These are phyloP conservation scores for Peromyscus leucopus DNA, from an alignment of 2,113 vertebrate species.

Conservation along the genomic window DNA sequence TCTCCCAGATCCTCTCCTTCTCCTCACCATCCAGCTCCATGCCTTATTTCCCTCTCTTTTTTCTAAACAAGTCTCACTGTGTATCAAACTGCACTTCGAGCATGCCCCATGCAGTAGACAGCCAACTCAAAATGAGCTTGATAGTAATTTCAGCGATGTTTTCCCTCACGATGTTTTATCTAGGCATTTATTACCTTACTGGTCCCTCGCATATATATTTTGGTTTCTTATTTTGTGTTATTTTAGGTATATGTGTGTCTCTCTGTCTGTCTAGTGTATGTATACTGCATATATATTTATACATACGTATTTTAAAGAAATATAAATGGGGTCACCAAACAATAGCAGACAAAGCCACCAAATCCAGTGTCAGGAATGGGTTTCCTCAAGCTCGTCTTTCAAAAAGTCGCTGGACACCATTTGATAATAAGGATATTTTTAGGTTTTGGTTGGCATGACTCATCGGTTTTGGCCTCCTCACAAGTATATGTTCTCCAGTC, in stretches of 20 bases:
- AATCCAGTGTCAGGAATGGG: background rate
- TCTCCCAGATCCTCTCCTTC: background rate
- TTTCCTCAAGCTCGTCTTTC: background rate
- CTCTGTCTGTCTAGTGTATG: background rate
- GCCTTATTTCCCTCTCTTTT: too few species aligned
- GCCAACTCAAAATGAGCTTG: background rate
- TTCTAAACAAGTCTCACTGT: background rate
- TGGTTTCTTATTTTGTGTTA: background rate
- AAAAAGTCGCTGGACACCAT: background rate
- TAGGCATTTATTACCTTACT: background rate
- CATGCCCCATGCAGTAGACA: background rate
- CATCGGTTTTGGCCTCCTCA: accelerated
- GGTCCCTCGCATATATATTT: background rate
- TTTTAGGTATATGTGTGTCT: too few species aligned
- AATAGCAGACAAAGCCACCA: background rate
- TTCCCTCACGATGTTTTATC: background rate
- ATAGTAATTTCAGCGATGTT: too few species aligned
- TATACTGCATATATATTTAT: background rate
- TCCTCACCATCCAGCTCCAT: background rate
- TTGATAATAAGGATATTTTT: background rate
- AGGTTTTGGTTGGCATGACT: background rate
- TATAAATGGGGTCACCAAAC: background rate
- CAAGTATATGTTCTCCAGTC: background rate
- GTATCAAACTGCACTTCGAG: background rate
- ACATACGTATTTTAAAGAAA: background rate